phyloP scores from a whole-genome alignment of 2,113 vertebrate genomes.

The Gadus chalcogrammus region DNA sequence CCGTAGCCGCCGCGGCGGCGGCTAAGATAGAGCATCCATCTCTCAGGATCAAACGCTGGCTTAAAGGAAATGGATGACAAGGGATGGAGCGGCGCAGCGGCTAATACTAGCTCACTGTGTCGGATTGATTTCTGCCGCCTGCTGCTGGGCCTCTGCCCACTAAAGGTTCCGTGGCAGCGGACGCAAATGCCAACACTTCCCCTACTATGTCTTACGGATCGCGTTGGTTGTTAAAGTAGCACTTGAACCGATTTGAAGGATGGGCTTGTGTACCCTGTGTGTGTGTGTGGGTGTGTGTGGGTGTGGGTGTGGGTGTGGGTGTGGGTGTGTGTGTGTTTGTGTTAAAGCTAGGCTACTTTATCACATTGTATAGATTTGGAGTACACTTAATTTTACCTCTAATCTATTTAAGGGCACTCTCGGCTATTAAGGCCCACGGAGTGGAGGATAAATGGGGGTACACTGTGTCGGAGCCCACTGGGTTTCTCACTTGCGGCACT shows the following conservation, averaged over 20 bases:
- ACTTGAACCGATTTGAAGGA: slow-evolving; percentile 10
- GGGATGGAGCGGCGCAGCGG: slow-evolving; percentile 52
- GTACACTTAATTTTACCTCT: background rate
- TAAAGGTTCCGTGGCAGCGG: slow-evolving; percentile 20
- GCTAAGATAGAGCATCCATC: slow-evolving; percentile 61
- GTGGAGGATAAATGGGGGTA: slow-evolving; percentile 16
- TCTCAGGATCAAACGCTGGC: slow-evolving; percentile 58
- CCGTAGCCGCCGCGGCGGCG: slow-evolving; percentile 37
- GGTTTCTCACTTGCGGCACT: too few relatives aligned
- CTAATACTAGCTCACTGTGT: slow-evolving; percentile 60
- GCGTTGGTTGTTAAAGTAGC: slow-evolving; percentile 29
- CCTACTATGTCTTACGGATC: slow-evolving; percentile 35
- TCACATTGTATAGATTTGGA: slow-evolving; percentile 22
- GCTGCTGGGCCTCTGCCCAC: slow-evolving; percentile 29
- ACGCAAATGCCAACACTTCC: slow-evolving; percentile 39
- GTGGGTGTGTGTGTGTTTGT: background rate
- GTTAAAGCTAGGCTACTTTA: slow-evolving; percentile 15
- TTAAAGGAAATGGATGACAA: slow-evolving; percentile 68
- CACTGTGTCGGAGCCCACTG: background rate
- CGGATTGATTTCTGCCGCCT: slow-evolving; percentile 59
- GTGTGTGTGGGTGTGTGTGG: background rate
- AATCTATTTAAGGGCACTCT: slow-evolving; percentile 24
- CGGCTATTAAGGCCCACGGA: slow-evolving; percentile 30
- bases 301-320: background rate
- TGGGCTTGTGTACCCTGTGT: background rate